Conservation (phyloP, 2,797 vertebrate species). For the Melanotaenia parkinsoni region DNA sequence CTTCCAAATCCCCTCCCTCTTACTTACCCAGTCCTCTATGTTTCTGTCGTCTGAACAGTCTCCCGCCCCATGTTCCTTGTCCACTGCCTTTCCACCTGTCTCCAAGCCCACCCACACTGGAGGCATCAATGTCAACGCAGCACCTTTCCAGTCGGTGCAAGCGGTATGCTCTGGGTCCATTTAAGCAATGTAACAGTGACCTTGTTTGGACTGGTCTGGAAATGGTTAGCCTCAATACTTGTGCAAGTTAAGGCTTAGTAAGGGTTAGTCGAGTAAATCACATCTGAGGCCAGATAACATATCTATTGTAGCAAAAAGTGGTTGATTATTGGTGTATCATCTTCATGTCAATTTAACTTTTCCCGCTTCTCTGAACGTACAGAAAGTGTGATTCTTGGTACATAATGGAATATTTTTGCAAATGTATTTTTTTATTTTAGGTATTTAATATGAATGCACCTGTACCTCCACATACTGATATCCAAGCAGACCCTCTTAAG, state of each 20-base stretch:
- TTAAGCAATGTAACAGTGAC: constrained; percentile 7
- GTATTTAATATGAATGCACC: constrained; percentile 98
- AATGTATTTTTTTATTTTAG: constrained; percentile 66
- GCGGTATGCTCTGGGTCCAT: constrained; percentile 84
- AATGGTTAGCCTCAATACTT: background rate
- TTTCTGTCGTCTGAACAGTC: constrained; percentile 92
- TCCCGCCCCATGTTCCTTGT: constrained; percentile 89
- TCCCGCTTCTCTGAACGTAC: background rate
- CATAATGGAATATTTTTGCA: background rate
- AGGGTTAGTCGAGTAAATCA: constrained; percentile 2
- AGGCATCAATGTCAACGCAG: constrained; percentile 99
- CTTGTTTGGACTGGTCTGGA: constrained; percentile 17
- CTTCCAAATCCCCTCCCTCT: constrained; percentile 40
- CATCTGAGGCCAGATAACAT: constrained; percentile 2
- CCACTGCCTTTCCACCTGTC: constrained; percentile 93
- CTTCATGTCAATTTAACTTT: background rate
- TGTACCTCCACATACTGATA: constrained; percentile 91
- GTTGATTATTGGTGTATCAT: background rate
- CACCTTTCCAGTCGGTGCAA: constrained; percentile 99
- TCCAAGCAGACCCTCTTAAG: constrained; percentile 88
- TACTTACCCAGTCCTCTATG: constrained; percentile 86
- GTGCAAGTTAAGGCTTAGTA: background rate
- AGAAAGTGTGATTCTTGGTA: background rate
- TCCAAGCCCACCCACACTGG: constrained; percentile 95
- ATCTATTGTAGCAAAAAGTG: constrained; percentile 5